These are phyloP conservation scores for Dinoponera quadriceps DNA, from an alignment of 1,140 invertebrate genomes.

Conservation along the genomic window DNA sequence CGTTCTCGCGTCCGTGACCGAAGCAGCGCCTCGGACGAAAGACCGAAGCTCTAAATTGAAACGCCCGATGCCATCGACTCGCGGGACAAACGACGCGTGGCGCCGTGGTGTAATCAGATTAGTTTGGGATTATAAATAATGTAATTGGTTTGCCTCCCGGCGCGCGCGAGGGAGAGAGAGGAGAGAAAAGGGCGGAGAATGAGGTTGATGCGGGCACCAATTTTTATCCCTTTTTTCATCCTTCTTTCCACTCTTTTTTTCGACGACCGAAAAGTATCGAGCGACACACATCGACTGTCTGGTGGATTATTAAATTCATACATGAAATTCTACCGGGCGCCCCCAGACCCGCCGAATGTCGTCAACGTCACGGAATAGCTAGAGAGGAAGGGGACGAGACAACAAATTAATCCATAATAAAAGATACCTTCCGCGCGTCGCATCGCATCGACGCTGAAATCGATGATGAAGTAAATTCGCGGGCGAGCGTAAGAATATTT, in stretches of 20 bases:
- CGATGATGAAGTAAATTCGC: slow-evolving; percentile 20
- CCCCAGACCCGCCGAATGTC: slow-evolving; percentile 21
- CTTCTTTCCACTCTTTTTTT: background rate
- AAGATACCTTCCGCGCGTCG: slow-evolving; percentile 10
- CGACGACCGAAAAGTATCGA: too few species aligned
- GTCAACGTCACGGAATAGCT: slow-evolving; percentile 22
- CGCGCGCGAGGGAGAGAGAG: slow-evolving; percentile 13
- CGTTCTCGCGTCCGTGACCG: slow-evolving; percentile 22
- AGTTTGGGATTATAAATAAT: slow-evolving; percentile 76
- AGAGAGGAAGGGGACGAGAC: background rate
- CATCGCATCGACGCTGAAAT: slow-evolving; percentile 11
- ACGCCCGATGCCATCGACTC: slow-evolving; percentile 62
- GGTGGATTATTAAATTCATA: slow-evolving; percentile 30
- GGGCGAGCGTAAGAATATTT: too few species aligned
- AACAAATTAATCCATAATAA: slow-evolving; percentile 20
- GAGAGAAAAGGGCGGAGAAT: slow-evolving; percentile 20
- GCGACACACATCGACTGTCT: background rate
- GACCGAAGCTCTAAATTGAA: slow-evolving; percentile 65
- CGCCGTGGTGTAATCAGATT: slow-evolving; percentile 74
- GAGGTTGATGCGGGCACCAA: background rate
- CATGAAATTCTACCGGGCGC: slow-evolving; percentile 1
- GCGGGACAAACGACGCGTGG: slow-evolving; percentile 68
- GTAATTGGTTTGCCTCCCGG: slow-evolving; percentile 75
- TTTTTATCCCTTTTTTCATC: background rate
- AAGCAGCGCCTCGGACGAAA: slow-evolving; percentile 9